Conservation (phyloP, 2,888 invertebrate species). For the Scotopteryx bipunctaria region DNA sequence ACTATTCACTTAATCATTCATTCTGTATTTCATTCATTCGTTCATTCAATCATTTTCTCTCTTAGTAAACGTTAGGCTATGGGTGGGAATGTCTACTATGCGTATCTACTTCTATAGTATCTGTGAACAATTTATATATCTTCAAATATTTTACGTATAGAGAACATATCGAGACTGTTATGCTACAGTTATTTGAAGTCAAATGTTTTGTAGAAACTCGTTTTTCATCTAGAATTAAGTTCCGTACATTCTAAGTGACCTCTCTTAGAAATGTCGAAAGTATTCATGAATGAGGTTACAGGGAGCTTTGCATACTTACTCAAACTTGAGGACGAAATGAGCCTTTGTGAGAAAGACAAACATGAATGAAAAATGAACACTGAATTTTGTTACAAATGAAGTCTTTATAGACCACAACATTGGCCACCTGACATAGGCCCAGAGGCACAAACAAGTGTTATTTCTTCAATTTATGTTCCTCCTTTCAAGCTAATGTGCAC, state of each 20-base stretch:
- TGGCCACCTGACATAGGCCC: not conserved
- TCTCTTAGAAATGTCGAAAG: conserved; percentile 47
- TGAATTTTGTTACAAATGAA: not conserved
- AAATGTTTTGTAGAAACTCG: not conserved
- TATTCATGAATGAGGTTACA: conserved; percentile 14
- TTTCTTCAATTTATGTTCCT: not conserved
- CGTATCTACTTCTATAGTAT: no score
- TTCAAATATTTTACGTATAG: no score
- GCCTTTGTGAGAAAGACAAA: not conserved
- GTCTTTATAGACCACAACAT: not conserved
- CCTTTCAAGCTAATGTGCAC: not conserved
- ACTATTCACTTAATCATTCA: no score
- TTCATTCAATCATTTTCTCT: no score
- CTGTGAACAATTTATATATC: no score
- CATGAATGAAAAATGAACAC: not conserved
- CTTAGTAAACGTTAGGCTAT: no score
- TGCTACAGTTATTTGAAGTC: not conserved
- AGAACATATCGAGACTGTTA: no score
- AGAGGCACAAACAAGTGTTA: not conserved
- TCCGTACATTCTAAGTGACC: conserved; percentile 41
- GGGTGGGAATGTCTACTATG: no score
- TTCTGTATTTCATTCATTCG: no score
- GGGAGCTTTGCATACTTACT: conserved; percentile 10
- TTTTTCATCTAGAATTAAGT: conserved; percentile 24
- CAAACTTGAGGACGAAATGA: conserved; percentile 8